Conservation (phyloP, 2,888 invertebrate species). For the Mesochorus sp. region DNA sequence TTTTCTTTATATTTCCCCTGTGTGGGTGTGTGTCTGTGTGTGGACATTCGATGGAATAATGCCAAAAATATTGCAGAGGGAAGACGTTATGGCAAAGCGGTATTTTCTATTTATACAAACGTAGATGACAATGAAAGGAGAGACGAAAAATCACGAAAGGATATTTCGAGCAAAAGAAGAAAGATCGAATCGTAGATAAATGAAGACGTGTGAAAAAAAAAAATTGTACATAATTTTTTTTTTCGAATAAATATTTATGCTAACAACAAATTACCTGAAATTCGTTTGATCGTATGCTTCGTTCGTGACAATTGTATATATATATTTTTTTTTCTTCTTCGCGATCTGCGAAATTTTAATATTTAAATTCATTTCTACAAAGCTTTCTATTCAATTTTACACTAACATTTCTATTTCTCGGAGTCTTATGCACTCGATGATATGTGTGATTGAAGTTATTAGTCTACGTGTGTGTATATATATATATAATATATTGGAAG, state of each 20-base stretch:
- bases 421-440: conserved; percentile 48
- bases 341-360: no score
- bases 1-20: background rate
- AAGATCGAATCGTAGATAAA: conserved; percentile 18
- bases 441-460: conserved; percentile 33
- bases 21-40: background rate
- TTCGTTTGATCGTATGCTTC: no score
- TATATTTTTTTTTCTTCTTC: conserved; percentile 1
- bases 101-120: conserved; percentile 68
- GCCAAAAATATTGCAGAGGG: conserved; percentile 70
- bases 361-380: no score
- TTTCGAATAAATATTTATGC: conserved; percentile 1
- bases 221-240: background rate
- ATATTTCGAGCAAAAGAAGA: conserved; percentile 11
- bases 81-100: conserved; percentile 74
- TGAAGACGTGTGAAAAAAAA: conserved; percentile 6
- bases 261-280: no score
- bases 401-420: conserved; percentile 23
- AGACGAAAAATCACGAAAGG: conserved; percentile 25
- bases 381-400: no score
- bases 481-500: conserved; percentile 48
- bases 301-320: background rate
- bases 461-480: background rate
- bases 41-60: conserved; percentile 2
- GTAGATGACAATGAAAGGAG: background rate